Evolutionary conservation across 2,888 invertebrate genomes (phyloP), one percentile per base, ranked within the genome.

Genomic region (Caenorhabditis auriculariae): DNA sequence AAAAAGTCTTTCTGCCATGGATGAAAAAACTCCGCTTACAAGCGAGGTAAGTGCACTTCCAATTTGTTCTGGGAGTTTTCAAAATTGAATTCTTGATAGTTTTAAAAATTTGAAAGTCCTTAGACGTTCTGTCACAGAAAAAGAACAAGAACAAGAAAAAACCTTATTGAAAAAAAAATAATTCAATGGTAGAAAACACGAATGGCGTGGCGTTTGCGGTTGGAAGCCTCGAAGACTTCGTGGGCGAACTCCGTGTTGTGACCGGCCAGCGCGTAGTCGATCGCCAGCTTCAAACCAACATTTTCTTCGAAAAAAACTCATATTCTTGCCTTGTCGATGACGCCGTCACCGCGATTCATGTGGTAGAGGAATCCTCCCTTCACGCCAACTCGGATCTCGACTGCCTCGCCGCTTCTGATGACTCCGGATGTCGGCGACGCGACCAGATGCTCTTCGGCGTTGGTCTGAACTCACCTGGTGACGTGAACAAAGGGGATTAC

Each of bases 361-460:
- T n/a, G n/a, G n/a, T 44, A 39, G 27, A 60, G 56, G 35, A 44
- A 54, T n/a, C 23, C 17, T 17, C 54, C 54, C 3, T 50, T 46
- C 3, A 61, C 57, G 7, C 57, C 61, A 38, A 61, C 47, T 15
- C 61, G 57, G 29, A 61, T 57, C n/a, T 19, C 29, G 28, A 57
- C 54, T 5, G 46, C 51, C 32, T 61, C 46, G 6, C 61, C 61
- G 38, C 61, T 61, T 35, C n/a, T 9, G 21, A 61, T 26, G 17
- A 61, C 17, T 42, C 61, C 61, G 3, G 61, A 57, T 0, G 61
- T 61, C 29, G 61, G 61, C 2, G 61, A 56, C 21, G 61, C 61
- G 23, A 61, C 48, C 37, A 61, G 37, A 51, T 57, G 46, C 4
- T 56, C 57, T 38, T 61, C 57, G 7, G 61, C 61, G 37, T 61